Conservation (phyloP, 2,113 vertebrate species). For the Gadus chalcogrammus region DNA sequence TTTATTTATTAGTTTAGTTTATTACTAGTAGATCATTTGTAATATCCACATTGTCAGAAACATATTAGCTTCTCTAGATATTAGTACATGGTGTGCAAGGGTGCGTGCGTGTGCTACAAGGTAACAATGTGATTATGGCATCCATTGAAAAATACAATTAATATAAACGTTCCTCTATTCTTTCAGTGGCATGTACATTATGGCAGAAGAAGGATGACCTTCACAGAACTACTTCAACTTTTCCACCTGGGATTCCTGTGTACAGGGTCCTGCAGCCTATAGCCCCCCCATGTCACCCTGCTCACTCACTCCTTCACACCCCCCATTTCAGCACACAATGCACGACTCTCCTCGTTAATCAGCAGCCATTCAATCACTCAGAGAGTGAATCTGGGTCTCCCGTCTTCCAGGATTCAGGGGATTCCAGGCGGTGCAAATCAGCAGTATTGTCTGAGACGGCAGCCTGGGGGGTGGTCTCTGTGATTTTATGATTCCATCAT, state of each 20-base stretch:
- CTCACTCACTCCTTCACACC: too few species aligned
- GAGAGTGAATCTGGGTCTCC: constrained; percentile 20
- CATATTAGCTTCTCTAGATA: neutral
- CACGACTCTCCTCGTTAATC: constrained; percentile 32
- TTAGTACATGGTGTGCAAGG: neutral
- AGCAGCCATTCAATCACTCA: constrained; percentile 22
- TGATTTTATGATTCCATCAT: neutral
- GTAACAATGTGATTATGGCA: too few species aligned
- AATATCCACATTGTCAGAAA: constrained; percentile 1
- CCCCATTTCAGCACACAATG: constrained; percentile 20
- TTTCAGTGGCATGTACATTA: too few species aligned
- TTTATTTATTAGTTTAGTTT: neutral
- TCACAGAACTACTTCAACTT: too few species aligned
- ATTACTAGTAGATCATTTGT: constrained; percentile 1
- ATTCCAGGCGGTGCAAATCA: constrained; percentile 33
- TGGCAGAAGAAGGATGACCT: too few species aligned
- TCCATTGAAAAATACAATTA: too few species aligned
- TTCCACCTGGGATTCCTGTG: too few species aligned
- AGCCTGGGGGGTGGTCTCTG: neutral
- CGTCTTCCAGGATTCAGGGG: constrained; percentile 24
- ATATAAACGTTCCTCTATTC: too few species aligned
- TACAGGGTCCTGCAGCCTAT: too few species aligned
- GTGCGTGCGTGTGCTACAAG: too few species aligned
- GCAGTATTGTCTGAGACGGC: constrained; percentile 29
- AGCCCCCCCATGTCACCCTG: too few species aligned